Conservation (phyloP, 92 coral and sea anemone genomes). For the Chrysogorgia sp. region DNA sequence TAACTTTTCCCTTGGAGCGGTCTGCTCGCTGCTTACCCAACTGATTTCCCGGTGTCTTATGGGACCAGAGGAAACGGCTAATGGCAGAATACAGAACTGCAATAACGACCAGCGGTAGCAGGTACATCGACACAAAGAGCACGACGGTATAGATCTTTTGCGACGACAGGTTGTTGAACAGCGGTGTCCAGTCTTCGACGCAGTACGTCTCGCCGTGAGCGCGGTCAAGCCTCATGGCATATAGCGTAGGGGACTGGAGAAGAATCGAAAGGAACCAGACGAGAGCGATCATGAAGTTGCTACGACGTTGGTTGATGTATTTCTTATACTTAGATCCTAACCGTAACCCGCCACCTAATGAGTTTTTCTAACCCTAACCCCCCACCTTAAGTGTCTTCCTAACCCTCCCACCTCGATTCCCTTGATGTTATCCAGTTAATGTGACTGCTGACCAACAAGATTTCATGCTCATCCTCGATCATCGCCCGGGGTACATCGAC, state of each 20-base stretch:
- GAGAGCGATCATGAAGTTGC: slow-evolving; percentile 57
- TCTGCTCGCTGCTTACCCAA: slow-evolving; percentile 14
- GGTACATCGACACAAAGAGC: slow-evolving; percentile 66
- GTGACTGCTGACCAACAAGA: no score
- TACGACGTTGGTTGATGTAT: slow-evolving; percentile 52
- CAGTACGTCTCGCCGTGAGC: slow-evolving; percentile 43
- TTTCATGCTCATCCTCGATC: no score
- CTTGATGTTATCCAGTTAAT: no score
- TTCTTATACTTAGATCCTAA: no score
- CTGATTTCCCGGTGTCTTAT: slow-evolving; percentile 66
- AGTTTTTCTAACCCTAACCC: no score
- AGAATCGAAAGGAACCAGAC: slow-evolving; percentile 69
- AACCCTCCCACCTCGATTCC: no score
- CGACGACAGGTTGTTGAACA: slow-evolving; percentile 59
- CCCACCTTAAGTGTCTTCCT: no score
- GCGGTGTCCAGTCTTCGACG: slow-evolving; percentile 70
- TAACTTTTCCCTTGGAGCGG: slow-evolving; percentile 19
- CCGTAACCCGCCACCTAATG: no score
- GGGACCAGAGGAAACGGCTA: slow-evolving; percentile 52
- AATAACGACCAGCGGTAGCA: slow-evolving; percentile 65
- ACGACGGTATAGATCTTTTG: slow-evolving; percentile 66
- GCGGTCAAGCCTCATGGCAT: slow-evolving; percentile 64
- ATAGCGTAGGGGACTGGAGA: slow-evolving; percentile 79
- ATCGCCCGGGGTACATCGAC: no score
- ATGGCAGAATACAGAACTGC: slow-evolving; percentile 65